Percentiles rank a stretch among this genome's conserved stretches.
Conservation (phyloP, 2,113 vertebrate genomes). For the Podilymbus podiceps region DNA sequence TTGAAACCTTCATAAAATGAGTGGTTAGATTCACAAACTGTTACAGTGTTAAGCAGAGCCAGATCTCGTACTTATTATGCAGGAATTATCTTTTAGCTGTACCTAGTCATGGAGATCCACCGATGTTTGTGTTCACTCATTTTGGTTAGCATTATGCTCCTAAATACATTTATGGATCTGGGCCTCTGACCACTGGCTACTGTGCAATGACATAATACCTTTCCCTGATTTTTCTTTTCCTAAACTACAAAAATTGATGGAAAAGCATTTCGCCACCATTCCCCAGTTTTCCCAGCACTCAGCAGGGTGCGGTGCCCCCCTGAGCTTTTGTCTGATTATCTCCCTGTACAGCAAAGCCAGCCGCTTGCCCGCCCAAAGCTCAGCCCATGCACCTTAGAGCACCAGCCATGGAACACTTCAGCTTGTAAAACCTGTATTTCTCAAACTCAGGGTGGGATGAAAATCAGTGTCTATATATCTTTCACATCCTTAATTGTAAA, state of each 20-base stretch:
- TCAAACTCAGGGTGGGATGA: neutral
- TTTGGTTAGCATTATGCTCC: neutral
- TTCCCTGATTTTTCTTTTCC: neutral
- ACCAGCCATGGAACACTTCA: neutral
- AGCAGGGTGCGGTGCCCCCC: neutral
- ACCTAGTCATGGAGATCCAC: neutral
- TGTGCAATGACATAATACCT: neutral
- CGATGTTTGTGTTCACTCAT: neutral
- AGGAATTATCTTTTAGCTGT: neutral
- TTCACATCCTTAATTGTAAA: slow-evolving; percentile 55
- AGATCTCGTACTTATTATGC: neutral
- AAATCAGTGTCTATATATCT: slow-evolving; percentile 12
- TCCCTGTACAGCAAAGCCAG: neutral
- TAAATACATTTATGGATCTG: neutral
- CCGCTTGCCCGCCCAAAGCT: neutral
- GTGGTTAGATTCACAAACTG: neutral
- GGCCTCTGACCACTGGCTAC: neutral
- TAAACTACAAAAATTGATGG: neutral
- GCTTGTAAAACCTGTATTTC: slow-evolving; percentile 2
- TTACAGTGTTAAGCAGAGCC: neutral
- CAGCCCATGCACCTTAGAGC: neutral
- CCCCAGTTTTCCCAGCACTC: neutral
- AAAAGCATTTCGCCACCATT: neutral
- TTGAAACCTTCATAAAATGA: neutral
- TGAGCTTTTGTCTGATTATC: neutral